phyloP scores from a whole-genome alignment of 2,797 vertebrate genomes.

The Halcyon smyrnensis region DNA sequence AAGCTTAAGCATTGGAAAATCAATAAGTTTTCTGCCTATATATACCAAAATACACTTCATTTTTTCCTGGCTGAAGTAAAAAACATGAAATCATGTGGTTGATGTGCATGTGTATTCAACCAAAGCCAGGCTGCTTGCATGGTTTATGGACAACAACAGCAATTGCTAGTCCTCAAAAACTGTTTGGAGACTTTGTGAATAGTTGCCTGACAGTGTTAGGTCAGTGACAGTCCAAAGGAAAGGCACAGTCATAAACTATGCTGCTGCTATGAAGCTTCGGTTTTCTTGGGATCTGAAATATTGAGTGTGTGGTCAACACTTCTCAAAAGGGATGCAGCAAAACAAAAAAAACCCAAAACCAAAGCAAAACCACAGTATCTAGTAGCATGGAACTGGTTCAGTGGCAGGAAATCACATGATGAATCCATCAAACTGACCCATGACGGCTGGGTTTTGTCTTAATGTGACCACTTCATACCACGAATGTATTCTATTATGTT shows the following conservation, averaged over 20 bases:
- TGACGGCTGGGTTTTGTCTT: background rate
- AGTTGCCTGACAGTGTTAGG: background rate
- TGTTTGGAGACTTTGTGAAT: background rate
- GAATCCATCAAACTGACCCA: background rate
- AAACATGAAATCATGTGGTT: fast-evolving
- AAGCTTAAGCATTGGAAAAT: background rate
- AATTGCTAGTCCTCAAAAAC: background rate
- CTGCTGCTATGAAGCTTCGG: background rate
- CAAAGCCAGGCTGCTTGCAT: background rate
- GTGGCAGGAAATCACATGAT: background rate
- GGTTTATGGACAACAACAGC: background rate
- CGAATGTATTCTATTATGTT: background rate
- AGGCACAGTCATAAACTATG: background rate
- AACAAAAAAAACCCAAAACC: background rate
- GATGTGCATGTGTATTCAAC: background rate
- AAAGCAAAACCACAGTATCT: background rate
- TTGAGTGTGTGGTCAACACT: background rate
- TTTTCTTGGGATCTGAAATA: background rate
- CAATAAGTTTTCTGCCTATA: background rate
- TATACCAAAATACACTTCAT: background rate
- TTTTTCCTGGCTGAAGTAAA: background rate
- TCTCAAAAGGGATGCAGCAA: background rate
- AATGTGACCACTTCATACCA: background rate
- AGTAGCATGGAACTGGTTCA: background rate
- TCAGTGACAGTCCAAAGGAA: background rate